Evolutionary conservation across 2,113 vertebrate species (phyloP), one percentile per base, ranked within the genome.

Genomic region (Sinosuthora webbiana): DNA sequence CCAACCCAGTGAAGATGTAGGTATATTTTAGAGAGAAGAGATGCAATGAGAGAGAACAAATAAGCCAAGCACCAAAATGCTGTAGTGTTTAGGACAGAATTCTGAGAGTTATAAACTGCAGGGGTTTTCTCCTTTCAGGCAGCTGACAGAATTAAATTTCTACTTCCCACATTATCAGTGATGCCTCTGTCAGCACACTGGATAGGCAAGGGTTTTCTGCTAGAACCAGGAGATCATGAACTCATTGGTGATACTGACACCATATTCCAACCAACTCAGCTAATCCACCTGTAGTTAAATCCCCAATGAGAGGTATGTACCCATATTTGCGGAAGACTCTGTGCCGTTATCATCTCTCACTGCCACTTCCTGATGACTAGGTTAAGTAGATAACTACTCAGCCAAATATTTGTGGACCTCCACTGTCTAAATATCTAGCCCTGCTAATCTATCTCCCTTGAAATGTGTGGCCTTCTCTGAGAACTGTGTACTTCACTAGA

Each of bases 341-440:
- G 33, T 44, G 33, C 7, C 0, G 0, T 3, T 62, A 16, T 57
- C 27, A 50, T 15, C 15, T 82, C 42, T 70, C 42, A 55, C 67
- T 86, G 59, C 5, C 45, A 35, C 50, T 74, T 92, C 25, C 31
- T 88, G 71, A 83, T 39, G 30, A 77, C 18, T 15, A 88, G 30
- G 25, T 88, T 80, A 92, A 68, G 27, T 42, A 59, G 57, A 44
- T 78, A 31, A 56, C 41, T 78, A 75, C 65, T 81, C n/a, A 59
- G 47, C 7, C 56, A 75, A 87, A 44, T 63, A 67, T 82, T 71
- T 68, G 62, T 71, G 47, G 64, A 75, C 15, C 12, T 75, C 52
- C 50, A 42, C 27, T 70, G 30, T 28, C 31, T 57, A 83, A 76
- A 77, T 59, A 80, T 7, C 41, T 71, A 56, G 18, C 33, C 82